Conservation (phyloP, 2,113 vertebrate genomes). For the Perca fluviatilis region DNA sequence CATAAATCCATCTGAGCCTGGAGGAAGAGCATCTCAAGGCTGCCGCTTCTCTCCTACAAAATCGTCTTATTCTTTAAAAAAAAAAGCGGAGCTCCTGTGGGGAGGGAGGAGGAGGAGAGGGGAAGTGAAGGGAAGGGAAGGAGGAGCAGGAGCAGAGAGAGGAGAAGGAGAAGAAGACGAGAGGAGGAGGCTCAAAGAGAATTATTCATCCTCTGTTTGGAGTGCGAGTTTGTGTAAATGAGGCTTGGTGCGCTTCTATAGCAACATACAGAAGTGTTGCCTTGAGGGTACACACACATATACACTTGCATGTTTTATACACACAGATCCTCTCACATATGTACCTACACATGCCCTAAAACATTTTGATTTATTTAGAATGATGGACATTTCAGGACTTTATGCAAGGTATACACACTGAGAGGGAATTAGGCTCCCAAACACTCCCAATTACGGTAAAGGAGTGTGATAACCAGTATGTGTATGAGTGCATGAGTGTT, state of each 20-base stretch:
- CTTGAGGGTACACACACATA: constrained; percentile 14
- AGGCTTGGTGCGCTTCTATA: constrained; percentile 52
- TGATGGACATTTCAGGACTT: constrained; percentile 12
- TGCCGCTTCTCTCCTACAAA: constrained; percentile 52
- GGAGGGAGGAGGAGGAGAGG: neutral
- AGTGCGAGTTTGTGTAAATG: constrained; percentile 82
- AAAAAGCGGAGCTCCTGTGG: constrained; percentile 41
- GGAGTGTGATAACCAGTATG: neutral
- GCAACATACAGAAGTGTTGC: constrained; percentile 39
- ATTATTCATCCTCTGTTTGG: constrained; percentile 89
- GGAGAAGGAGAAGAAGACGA: neutral
- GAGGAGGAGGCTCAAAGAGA: constrained; percentile 84
- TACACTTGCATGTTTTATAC: neutral
- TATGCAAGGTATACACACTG: neutral
- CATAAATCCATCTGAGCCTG: constrained; percentile 79
- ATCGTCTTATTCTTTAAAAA: constrained; percentile 55
- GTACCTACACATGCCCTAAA: neutral
- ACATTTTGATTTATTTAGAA: neutral
- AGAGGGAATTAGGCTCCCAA: neutral
- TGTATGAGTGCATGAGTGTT: neutral
- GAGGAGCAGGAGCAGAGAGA: neutral
- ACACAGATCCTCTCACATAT: neutral
- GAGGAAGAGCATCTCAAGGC: constrained; percentile 74
- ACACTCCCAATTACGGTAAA: constrained; percentile 7
- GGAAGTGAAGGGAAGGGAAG: constrained; percentile 54